Percentiles rank a stretch among this genome's conserved stretches.
Conservation (phyloP, 2,113 vertebrate genomes). For the Loxodonta africana region DNA sequence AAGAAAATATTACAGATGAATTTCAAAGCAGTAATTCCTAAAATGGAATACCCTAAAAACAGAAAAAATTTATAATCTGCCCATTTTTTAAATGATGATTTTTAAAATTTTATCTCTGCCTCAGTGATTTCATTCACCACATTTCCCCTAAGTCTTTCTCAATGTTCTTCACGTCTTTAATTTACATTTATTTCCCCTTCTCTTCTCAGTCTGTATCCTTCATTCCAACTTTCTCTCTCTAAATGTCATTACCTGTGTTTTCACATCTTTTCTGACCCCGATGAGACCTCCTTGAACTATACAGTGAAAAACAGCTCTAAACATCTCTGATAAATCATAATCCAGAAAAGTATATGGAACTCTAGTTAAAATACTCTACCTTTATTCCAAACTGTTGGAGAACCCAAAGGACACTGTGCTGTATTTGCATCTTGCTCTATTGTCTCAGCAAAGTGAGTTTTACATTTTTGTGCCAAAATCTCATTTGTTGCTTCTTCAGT, state of each 20-base stretch:
- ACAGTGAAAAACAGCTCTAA: background rate
- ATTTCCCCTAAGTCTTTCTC: background rate
- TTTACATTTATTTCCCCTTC: background rate
- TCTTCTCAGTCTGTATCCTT: background rate
- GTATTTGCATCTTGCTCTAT: slow-evolving; percentile 55
- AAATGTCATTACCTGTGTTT: background rate
- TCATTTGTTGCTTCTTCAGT: slow-evolving; percentile 62
- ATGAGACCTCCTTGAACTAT: background rate
- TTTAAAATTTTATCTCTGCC: slow-evolving; percentile 33
- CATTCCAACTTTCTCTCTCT: background rate
- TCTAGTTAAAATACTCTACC: slow-evolving; percentile 73
- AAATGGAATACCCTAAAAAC: background rate
- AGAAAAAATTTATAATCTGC: background rate
- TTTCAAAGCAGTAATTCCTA: slow-evolving; percentile 57
- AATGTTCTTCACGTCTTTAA: background rate
- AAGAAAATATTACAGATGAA: slow-evolving; percentile 57
- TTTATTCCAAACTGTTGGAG: slow-evolving; percentile 28
- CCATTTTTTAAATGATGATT: background rate
- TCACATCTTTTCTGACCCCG: background rate
- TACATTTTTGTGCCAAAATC: slow-evolving; percentile 47
- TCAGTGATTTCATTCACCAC: background rate
- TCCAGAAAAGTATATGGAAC: slow-evolving; percentile 21
- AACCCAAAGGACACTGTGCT: background rate
- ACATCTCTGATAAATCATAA: background rate
- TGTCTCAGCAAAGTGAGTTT: background rate